Percentiles rank a stretch among this genome's conserved stretches.
phyloP scores from a whole-genome alignment of 1,140 invertebrate genomes.

The Drosophila fuyamai region DNA sequence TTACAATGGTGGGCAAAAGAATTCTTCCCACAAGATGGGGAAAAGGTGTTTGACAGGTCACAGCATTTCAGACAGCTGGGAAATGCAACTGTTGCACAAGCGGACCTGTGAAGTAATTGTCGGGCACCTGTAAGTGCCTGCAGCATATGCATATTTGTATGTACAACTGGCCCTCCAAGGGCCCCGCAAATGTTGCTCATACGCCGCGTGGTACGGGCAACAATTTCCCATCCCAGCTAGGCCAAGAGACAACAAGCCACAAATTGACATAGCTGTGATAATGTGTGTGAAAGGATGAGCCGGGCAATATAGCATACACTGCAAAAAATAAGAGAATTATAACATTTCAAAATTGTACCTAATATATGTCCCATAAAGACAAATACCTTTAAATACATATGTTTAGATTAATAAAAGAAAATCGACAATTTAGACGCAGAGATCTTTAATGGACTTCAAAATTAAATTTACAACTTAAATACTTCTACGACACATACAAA shows the following conservation, averaged over 20 bases:
- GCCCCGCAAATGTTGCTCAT: constrained; percentile 40
- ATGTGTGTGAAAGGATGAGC: not conserved
- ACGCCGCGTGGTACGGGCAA: constrained; percentile 27
- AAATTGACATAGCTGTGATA: constrained; percentile 39
- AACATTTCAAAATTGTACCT: not conserved
- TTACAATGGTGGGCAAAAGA: constrained; percentile 17
- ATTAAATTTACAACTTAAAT: too few species aligned
- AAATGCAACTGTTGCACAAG: constrained; percentile 35
- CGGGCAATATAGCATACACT: not conserved
- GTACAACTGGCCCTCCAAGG: constrained; percentile 26
- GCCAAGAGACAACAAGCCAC: constrained; percentile 36
- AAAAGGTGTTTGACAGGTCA: constrained; percentile 23
- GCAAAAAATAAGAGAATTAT: not conserved
- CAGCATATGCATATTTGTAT: constrained; percentile 32
- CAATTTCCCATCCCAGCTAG: constrained; percentile 22
- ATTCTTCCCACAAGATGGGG: not conserved
- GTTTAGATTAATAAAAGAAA: too few species aligned
- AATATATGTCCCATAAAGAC: too few species aligned
- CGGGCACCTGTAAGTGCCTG: constrained; percentile 24
- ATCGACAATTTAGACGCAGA: too few species aligned
- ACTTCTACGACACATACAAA: too few species aligned
- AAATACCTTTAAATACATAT: too few species aligned
- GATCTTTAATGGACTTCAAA: too few species aligned
- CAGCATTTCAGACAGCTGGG: constrained; percentile 11
- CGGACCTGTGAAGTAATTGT: constrained; percentile 31